Evolutionary conservation across 2,797 vertebrate genomes (phyloP), one percentile per base, ranked within the genome.

Genomic region (Falco berigora): DNA sequence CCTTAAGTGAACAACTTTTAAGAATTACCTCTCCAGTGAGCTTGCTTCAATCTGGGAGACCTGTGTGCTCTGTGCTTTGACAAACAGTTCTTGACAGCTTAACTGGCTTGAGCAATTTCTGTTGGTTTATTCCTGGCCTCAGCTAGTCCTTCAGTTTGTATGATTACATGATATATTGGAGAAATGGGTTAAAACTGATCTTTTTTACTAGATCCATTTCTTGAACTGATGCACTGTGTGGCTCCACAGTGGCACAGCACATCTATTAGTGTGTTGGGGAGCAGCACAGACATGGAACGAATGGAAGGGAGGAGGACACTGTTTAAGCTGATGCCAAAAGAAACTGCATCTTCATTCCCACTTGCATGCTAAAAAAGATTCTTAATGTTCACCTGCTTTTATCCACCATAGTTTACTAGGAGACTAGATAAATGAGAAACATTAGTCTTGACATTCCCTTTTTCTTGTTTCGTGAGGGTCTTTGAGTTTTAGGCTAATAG

Each of bases 201-300:
- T 49, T 86, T 88, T 75, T 89, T 6, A 49, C 46, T 56, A 72
- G 62, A 28, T 64, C 22, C 4, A 6, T 85, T 91, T 89, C 59
- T 85, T 6, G 0, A 46, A 16, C 9, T 19, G 53, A 28, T 46
- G 27, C 7, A 8, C 6, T 21, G 16, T 49, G 36, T 42, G 40
- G 15, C 46, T 83, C 12, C 23, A 14, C 47, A 49, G 28, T 36
- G 72, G 10, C 20, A 5, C 32, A 50, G 14, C 4, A 2, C 9
- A 3, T 76, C 59, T 71, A 0, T 42, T 66, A 44, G 11, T 0
- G 0, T 19, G 27, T 84, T 58, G 13, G 15, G 12, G 30, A 18
- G 7, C 28, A 77, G 49, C 50, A 68, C 52, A 55, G 38, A 30
- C 12, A 10, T 0, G 0, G 12, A 74, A 30, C 52, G 44, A 55